Conservation (phyloP, 2,113 vertebrate genomes). For the Urocynchramus pylzowi region DNA sequence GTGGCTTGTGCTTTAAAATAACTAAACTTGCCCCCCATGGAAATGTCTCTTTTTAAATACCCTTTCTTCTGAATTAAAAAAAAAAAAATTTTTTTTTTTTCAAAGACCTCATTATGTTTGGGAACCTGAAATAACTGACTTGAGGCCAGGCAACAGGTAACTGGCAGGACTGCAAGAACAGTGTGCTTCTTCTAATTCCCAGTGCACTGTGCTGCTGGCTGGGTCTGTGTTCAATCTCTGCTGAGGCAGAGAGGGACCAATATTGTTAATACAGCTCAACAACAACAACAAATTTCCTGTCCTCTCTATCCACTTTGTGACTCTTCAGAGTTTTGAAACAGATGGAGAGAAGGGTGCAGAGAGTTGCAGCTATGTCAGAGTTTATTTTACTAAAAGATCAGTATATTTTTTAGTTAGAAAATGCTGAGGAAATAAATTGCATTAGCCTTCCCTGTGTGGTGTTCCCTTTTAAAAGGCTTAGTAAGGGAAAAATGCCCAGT, state of each 20-base stretch:
- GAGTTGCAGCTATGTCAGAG: background rate
- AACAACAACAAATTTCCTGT: background rate
- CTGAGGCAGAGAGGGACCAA: background rate
- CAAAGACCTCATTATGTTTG: background rate
- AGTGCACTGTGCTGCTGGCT: fast-evolving
- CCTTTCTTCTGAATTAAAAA: background rate
- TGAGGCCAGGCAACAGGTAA: background rate
- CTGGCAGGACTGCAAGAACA: background rate
- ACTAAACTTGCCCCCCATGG: background rate
- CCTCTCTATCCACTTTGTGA: background rate
- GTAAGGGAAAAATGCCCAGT: background rate
- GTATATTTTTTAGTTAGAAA: background rate
- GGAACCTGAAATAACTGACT: background rate
- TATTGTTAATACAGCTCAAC: background rate
- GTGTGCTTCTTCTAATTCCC: background rate
- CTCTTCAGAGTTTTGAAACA: background rate
- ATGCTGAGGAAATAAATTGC: background rate
- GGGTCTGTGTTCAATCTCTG: background rate
- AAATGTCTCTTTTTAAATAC: background rate
- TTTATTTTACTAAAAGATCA: background rate
- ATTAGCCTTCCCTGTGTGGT: background rate
- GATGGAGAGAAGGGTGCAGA: background rate
- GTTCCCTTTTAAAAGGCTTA: background rate
- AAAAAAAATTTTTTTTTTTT: background rate
- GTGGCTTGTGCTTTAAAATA: background rate